Evolutionary conservation across 23 tunicate genomes (phyloP).

Genomic region (Trididemnum miniatum): DNA sequence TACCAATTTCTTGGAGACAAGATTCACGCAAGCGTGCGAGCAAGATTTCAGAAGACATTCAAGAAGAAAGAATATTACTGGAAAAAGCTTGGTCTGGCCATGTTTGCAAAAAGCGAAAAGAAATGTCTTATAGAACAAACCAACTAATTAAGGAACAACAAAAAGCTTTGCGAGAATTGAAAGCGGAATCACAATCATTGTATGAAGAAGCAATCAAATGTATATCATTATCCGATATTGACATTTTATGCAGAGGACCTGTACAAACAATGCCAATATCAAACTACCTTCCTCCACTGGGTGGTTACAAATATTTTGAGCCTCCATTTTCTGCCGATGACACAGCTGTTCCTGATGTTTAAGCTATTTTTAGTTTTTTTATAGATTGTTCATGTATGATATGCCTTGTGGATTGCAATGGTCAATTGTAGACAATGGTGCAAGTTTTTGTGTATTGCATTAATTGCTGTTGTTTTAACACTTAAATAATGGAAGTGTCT

Average conservation of each 20-base stretch:
- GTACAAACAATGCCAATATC: constrained; percentile 56
- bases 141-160: constrained; percentile 38
- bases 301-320: constrained; percentile 22
- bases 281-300: constrained; percentile 65
- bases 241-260: constrained; percentile 67
- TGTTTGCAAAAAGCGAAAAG: neutral
- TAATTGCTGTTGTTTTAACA: too few relatives aligned
- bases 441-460: too few relatives aligned
- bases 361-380: too few relatives aligned
- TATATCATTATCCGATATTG: neutral
- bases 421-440: too few relatives aligned
- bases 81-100: constrained; percentile 70
- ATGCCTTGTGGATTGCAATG: too few relatives aligned
- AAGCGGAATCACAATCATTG: constrained; percentile 37
- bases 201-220: constrained; percentile 57
- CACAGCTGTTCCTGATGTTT: constrained; percentile 1
- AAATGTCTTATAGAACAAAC: constrained; percentile 7
- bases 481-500: too few relatives aligned
- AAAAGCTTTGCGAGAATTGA: constrained; percentile 68
- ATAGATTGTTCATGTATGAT: too few relatives aligned
- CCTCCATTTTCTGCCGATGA: constrained; percentile 53
- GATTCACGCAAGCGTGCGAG: neutral
- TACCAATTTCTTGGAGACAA: constrained; percentile 55
- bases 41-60: constrained; percentile 18
- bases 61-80: constrained; percentile 39